These are phyloP conservation scores for Cephus rjabovi DNA, from an alignment of 2,888 invertebrate genomes.

Conservation along the genomic window DNA sequence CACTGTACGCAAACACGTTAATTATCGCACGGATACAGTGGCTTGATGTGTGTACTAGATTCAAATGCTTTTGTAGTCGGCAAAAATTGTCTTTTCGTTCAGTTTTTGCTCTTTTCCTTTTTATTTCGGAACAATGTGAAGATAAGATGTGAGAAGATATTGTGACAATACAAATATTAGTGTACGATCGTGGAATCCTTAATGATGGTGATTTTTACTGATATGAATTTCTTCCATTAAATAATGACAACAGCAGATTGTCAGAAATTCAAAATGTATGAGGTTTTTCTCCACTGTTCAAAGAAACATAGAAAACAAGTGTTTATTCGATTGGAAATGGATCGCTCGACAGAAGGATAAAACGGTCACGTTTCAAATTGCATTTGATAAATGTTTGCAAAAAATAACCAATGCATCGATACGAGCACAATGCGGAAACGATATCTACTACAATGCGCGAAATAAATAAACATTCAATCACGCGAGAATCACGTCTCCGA, in stretches of 20 bases:
- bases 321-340: slow-evolving; percentile 25
- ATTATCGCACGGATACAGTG: not conserved
- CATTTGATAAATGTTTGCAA: slow-evolving; percentile 39
- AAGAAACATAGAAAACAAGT: slow-evolving; percentile 17
- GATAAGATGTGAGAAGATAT: too few relatives aligned
- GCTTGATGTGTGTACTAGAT: not conserved
- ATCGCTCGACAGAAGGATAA: slow-evolving; percentile 32
- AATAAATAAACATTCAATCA: not conserved
- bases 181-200: not conserved
- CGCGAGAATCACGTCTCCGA: not conserved
- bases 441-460: not conserved
- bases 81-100: not conserved
- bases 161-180: too few relatives aligned
- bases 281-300: not conserved
- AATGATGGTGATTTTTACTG: not conserved
- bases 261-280: not conserved
- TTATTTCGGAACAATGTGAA: too few relatives aligned
- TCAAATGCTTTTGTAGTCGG: not conserved
- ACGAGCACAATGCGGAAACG: not conserved
- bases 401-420: slow-evolving; percentile 6
- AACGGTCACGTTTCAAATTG: slow-evolving; percentile 25
- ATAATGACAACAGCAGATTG: not conserved
- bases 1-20: not conserved
- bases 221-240: not conserved
- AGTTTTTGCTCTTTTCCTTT: too few relatives aligned